Conservation (phyloP, 1,140 invertebrate species). For the Cydia pomonella region DNA sequence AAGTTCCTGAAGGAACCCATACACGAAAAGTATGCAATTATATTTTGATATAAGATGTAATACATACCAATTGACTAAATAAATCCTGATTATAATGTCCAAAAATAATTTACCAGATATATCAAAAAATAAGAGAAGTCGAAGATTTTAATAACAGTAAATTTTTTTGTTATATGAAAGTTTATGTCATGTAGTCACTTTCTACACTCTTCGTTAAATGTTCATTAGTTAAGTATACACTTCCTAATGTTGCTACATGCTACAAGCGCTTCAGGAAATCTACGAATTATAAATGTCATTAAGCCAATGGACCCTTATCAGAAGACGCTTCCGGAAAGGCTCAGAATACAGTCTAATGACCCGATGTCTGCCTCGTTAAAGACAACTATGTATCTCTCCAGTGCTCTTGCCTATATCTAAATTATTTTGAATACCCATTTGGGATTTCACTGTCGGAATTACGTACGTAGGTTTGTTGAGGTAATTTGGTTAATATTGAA, state of each 20-base stretch:
- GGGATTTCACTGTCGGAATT: slow-evolving; percentile 29
- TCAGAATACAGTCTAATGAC: slow-evolving; percentile 15
- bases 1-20: no score
- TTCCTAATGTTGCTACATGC: not conserved
- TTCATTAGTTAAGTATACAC: not conserved
- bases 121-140: no score
- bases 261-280: slow-evolving; percentile 20
- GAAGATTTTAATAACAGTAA: no score
- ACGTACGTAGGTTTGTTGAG: slow-evolving; percentile 25
- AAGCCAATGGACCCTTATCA: slow-evolving; percentile 30
- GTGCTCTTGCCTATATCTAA: slow-evolving; percentile 19
- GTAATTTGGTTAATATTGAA: slow-evolving; percentile 25
- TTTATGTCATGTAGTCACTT: no score
- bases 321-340: slow-evolving; percentile 4
- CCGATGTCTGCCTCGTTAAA: slow-evolving; percentile 28
- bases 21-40: no score
- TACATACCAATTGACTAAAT: no score
- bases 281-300: slow-evolving; percentile 32
- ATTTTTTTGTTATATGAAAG: no score
- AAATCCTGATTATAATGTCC: no score
- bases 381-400: slow-evolving; percentile 29
- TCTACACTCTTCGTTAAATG: not conserved
- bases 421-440: slow-evolving; percentile 29
- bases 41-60: no score
- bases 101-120: no score